Conservation (phyloP, 2,113 vertebrate species). For the Syrmaticus mikado region DNA sequence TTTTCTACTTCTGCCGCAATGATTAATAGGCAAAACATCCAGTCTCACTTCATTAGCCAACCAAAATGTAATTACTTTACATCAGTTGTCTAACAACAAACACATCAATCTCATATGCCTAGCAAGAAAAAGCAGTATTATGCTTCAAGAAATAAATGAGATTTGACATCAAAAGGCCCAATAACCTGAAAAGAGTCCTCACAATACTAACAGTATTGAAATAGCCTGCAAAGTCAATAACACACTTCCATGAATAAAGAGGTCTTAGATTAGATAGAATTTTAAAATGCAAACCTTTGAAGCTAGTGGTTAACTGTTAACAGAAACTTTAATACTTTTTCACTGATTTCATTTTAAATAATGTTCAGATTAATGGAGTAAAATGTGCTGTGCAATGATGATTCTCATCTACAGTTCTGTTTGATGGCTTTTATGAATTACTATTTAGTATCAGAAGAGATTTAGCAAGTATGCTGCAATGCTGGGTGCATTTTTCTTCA, state of each 20-base stretch:
- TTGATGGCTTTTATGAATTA: not conserved
- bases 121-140: not conserved
- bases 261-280: not conserved
- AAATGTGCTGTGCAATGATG: not conserved
- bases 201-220: not conserved
- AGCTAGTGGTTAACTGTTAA: not conserved
- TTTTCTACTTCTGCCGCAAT: not conserved
- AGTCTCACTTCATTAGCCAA: not conserved
- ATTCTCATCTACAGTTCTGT: conserved; percentile 3
- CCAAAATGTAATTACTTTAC: conserved; percentile 2
- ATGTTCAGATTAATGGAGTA: not conserved
- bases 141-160: not conserved
- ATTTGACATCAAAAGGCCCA: not conserved
- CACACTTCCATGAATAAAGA: not conserved
- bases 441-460: not conserved
- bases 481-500: not conserved
- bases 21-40: not conserved
- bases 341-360: not conserved
- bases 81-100: not conserved
- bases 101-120: not conserved
- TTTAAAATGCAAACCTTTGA: conserved; percentile 2
- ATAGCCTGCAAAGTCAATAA: not conserved
- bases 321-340: not conserved
- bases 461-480: not conserved
- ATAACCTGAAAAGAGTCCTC: not conserved